phyloP scores from a whole-genome alignment of 2,797 vertebrate species.

The Fistularia tabacaria region DNA sequence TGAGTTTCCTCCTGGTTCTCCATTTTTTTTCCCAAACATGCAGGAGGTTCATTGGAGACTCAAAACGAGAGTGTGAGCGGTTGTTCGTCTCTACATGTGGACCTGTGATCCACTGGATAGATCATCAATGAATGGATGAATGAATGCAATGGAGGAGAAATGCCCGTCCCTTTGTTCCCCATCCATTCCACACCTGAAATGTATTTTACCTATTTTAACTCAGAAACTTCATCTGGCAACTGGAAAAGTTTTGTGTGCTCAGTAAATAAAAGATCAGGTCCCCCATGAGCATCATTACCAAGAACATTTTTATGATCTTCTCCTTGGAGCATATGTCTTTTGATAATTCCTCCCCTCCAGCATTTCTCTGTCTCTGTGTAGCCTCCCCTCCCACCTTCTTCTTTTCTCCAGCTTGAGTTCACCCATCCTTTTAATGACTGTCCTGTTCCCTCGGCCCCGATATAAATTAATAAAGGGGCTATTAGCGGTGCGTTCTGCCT shows the following conservation, averaged over 20 bases:
- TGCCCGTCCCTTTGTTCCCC: too few relatives aligned
- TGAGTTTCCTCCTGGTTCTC: too few relatives aligned
- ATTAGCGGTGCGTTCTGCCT: too few relatives aligned
- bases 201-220: neutral
- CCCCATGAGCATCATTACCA: neutral
- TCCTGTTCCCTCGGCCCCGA: slow-evolving; percentile 27
- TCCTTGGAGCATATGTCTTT: neutral
- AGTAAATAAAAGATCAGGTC: neutral
- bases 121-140: too few relatives aligned
- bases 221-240: too few relatives aligned
- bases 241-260: neutral
- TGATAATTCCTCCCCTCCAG: neutral
- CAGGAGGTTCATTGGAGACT: too few relatives aligned
- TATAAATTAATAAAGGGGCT: slow-evolving; percentile 60
- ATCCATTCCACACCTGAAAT: neutral
- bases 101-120: too few relatives aligned
- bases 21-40: too few relatives aligned
- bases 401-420: slow-evolving; percentile 19
- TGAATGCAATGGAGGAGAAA: too few relatives aligned
- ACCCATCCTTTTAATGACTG: slow-evolving; percentile 24
- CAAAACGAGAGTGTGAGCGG: too few relatives aligned
- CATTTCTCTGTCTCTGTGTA: slow-evolving; percentile 1
- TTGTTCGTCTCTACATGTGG: too few relatives aligned
- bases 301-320: neutral
- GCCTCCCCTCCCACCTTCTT: slow-evolving; percentile 3